These are phyloP conservation scores for Pseudonaja textilis DNA, from an alignment of 2,113 vertebrate genomes.

Conservation along the genomic window DNA sequence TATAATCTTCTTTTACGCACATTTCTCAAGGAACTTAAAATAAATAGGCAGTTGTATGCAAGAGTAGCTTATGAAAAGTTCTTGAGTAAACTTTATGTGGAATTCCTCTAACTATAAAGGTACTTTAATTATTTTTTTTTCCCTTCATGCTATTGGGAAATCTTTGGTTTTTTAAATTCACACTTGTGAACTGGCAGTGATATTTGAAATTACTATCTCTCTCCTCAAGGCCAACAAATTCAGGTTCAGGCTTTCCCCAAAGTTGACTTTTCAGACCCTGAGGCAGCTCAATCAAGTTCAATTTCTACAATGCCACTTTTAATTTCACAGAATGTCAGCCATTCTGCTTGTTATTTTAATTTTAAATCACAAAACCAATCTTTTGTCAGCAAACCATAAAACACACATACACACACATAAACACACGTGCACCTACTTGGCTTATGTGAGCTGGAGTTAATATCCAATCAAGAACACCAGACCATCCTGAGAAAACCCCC, in stretches of 20 bases:
- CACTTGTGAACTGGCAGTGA: neutral
- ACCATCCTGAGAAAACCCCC: slow-evolving; percentile 93
- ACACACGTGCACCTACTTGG: slow-evolving; percentile 79
- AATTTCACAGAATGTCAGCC: neutral
- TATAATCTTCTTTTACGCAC: neutral
- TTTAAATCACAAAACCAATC: neutral
- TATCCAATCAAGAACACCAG: slow-evolving; percentile 93
- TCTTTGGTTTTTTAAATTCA: neutral
- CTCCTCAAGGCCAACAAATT: neutral
- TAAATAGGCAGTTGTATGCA: neutral
- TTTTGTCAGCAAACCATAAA: slow-evolving; percentile 19
- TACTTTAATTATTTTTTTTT: neutral
- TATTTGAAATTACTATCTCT: neutral
- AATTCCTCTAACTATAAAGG: neutral
- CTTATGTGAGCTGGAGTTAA: slow-evolving; percentile 90
- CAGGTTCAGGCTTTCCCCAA: neutral
- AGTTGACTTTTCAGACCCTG: neutral
- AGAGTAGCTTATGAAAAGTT: neutral
- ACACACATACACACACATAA: slow-evolving; percentile 26
- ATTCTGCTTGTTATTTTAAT: neutral
- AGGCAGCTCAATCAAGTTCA: neutral
- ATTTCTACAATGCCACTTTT: neutral
- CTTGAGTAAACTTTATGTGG: neutral
- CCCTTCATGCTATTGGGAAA: neutral
- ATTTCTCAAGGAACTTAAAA: neutral